Percentiles rank a stretch among this genome's conserved stretches.
These are phyloP conservation scores for Ligdia adustata DNA, from an alignment of 2,888 invertebrate species.

Conservation along the genomic window DNA sequence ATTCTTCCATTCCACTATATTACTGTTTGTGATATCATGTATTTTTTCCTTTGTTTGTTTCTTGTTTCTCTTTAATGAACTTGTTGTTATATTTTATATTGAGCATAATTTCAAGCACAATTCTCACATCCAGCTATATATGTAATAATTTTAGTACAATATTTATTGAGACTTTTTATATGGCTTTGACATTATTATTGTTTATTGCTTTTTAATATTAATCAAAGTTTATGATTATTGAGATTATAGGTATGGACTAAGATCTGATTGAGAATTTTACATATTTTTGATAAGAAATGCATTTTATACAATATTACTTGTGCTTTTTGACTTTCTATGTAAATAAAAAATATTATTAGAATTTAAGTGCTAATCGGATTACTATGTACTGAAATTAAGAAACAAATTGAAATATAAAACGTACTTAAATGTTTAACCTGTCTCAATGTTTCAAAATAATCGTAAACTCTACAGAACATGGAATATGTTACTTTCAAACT, in stretches of 20 bases:
- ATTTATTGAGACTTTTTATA: constrained; percentile 13
- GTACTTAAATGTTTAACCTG: constrained; percentile 23
- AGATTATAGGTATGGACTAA: constrained; percentile 29
- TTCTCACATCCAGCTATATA: neutral
- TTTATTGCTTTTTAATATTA: constrained; percentile 30
- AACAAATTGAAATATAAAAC: constrained; percentile 25
- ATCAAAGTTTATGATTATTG: constrained; percentile 22
- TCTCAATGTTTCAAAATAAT: too few relatives aligned
- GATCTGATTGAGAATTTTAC: constrained; percentile 35
- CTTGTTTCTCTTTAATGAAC: too few relatives aligned
- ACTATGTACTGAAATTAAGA: constrained; percentile 12
- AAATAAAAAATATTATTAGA: too few relatives aligned
- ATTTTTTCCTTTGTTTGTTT: constrained; percentile 7
- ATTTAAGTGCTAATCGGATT: constrained; percentile 23
- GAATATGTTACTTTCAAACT: too few relatives aligned
- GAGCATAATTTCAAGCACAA: neutral
- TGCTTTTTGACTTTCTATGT: too few relatives aligned
- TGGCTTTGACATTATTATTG: constrained; percentile 40
- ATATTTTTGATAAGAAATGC: constrained; percentile 34
- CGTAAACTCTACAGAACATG: too few relatives aligned
- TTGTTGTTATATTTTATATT: too few relatives aligned
- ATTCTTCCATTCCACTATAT: constrained; percentile 43
- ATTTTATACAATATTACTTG: constrained; percentile 28
- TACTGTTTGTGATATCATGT: constrained; percentile 7
- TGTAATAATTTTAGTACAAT: neutral